Evolutionary conservation across 2,113 vertebrate species (phyloP), one percentile per base, ranked within the genome.

Genomic region (Aleadryas rufinucha): DNA sequence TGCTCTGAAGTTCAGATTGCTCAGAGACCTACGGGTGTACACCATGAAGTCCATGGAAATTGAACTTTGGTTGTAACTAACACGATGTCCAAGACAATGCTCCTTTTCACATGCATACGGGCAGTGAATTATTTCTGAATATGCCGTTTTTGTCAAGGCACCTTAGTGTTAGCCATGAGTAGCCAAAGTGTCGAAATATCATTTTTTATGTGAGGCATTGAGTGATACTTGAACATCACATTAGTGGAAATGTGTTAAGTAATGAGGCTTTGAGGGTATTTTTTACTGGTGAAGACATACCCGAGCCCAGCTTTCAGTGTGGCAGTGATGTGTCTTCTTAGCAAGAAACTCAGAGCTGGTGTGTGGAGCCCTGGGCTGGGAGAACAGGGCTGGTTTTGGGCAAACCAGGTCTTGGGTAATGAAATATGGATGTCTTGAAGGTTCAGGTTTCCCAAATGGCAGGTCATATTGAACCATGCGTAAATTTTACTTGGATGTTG

Each of bases 171-270:
- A 89, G 63, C 53, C 45, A 12, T 28, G 35, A 79, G 53, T n/a
- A 90, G 69, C 54, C 76, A 4, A 80, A 92, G 24, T 69, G 80
- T 64, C 2, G 0, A 35, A 91, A 90, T 89, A 83, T 28, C 2
- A 27, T 66, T 69, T 92, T 93, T 88, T 59, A 20, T 56, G 45
- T 50, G 45, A 93, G 54, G 59, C 21, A 11, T 42, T 81, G 59
- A 93, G 59, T 18, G 49, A 95, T 70, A 89, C 83, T 78, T 68
- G 80, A 87, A 69, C 68, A 93, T 78, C 69, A 71, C 61, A 84
- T 94, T 79, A 87, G 41, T 76, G 69, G 84, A 91, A 96, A 94
- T 39, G 72, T 81, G 85, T 84, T 87, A 90, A 94, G 28, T 84
- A 94, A 93, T 80, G 56, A 84, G 61, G 30, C 41, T 94, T 84